Evolutionary conservation across 2,888 invertebrate species (phyloP).

Genomic region (Agelastica alni): DNA sequence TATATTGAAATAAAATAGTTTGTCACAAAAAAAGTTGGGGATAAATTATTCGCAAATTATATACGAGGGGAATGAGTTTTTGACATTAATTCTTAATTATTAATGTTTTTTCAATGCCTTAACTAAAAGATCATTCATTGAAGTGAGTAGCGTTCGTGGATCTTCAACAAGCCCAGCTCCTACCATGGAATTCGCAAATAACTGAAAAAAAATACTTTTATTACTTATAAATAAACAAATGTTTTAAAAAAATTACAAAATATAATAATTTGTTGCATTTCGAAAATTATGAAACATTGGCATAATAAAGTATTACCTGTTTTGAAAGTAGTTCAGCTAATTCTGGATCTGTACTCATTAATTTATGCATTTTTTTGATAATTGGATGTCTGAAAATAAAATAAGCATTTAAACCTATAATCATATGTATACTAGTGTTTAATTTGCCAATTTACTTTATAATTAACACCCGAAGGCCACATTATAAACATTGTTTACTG

Average conservation of each 20-base stretch:
- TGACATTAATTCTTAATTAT: no score
- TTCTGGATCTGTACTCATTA: constrained; percentile 75
- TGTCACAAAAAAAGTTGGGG: no score
- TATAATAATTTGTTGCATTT: not conserved
- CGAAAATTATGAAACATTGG: no score
- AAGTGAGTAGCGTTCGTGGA: constrained; percentile 79
- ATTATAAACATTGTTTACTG: no score
- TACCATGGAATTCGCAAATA: constrained; percentile 94
- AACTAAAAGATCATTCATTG: constrained; percentile 84
- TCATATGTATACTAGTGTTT: no score
- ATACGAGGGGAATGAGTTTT: no score
- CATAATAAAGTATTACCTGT: no score
- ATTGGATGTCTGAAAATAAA: constrained; percentile 79
- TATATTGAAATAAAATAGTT: no score
- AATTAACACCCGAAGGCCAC: no score
- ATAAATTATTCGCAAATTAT: no score
- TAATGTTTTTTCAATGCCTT: constrained; percentile 75
- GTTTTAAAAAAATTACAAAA: not conserved
- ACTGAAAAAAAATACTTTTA: constrained; percentile 56
- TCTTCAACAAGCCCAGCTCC: constrained; percentile 93
- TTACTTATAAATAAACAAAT: constrained; percentile 2
- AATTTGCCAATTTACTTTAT: no score
- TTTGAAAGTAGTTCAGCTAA: constrained; percentile 83
- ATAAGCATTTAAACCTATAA: no score
- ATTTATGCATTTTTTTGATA: constrained; percentile 81